Evolutionary conservation across 2,113 vertebrate genomes (phyloP).

Genomic region (Apeltes quadracus): DNA sequence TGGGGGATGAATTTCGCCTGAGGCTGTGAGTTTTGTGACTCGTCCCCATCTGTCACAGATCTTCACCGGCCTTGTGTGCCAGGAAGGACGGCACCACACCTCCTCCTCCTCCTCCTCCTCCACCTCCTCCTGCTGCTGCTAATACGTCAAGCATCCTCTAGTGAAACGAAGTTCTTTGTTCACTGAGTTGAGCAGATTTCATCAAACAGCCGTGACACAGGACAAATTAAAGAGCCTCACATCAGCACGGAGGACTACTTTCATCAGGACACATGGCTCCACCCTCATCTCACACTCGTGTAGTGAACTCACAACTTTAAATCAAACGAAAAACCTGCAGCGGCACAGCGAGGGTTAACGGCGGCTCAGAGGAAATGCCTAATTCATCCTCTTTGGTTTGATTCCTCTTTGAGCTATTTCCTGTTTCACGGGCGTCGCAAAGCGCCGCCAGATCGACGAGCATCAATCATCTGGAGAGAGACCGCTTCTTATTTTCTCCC

Average conservation of each 20-base stretch:
- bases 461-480: conserved; percentile 62
- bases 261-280: too few relatives aligned
- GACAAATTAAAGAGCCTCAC: background rate
- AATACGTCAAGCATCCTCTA: background rate
- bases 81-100: conserved; percentile 90
- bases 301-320: background rate
- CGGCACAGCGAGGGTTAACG: conserved; percentile 57
- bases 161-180: background rate
- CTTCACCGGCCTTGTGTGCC: conserved; percentile 87
- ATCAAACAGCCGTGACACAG: too few relatives aligned
- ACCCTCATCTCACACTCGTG: background rate
- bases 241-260: too few relatives aligned
- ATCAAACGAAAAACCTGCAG: conserved; percentile 4
- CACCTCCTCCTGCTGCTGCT: conserved; percentile 10
- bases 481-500: background rate
- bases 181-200: too few relatives aligned
- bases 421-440: conserved; percentile 61
- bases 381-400: conserved; percentile 68
- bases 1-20: conserved; percentile 87
- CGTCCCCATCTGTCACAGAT: conserved; percentile 96
- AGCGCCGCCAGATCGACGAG: conserved; percentile 54
- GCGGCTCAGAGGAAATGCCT: conserved; percentile 68
- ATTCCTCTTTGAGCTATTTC: conserved; percentile 68
- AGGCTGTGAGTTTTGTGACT: conserved; percentile 96
- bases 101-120: conserved; percentile 35